Percentiles rank a stretch among this genome's conserved stretches.
phyloP scores from a whole-genome alignment of 2,888 invertebrate species.

The Meiosimyza decipiens region DNA sequence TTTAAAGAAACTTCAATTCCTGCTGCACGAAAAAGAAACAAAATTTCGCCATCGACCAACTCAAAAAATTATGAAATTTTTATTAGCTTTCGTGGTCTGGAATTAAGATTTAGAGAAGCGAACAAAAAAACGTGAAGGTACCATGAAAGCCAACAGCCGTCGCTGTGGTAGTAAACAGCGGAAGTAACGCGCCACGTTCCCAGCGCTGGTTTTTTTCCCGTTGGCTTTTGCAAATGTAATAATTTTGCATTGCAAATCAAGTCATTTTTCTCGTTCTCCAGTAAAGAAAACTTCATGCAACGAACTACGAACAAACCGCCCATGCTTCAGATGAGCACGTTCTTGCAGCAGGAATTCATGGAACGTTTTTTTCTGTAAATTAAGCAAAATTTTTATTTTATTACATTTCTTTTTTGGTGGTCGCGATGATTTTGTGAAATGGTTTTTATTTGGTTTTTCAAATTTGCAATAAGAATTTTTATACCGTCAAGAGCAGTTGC shows the following conservation, averaged over 20 bases:
- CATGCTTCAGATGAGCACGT: conserved; percentile 13
- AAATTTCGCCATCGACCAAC: conserved; percentile 23
- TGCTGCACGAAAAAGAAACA: background rate
- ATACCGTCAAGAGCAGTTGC: no score
- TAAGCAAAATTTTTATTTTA: no score
- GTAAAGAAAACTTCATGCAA: background rate
- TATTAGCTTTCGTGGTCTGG: conserved; percentile 47
- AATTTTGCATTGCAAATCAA: conserved; percentile 25
- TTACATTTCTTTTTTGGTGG: no score
- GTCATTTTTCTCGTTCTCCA: background rate
- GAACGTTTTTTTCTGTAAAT: background rate
- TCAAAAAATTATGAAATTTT: conserved; percentile 55
- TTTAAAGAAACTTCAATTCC: background rate
- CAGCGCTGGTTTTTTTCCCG: background rate
- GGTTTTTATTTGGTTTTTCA: no score
- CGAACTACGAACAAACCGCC: background rate
- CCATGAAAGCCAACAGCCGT: no score
- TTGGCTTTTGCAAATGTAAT: conserved; percentile 17
- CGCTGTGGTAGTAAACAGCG: background rate
- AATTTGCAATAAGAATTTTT: no score
- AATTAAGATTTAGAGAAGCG: background rate
- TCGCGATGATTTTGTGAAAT: no score
- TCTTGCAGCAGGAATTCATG: background rate
- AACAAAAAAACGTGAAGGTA: background rate
- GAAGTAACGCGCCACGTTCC: conserved; percentile 15